A percentile compares a stretch with the other conserved stretches of the same genome.
phyloP scores from a whole-genome alignment of 2,113 vertebrate genomes.

The human region DNA sequence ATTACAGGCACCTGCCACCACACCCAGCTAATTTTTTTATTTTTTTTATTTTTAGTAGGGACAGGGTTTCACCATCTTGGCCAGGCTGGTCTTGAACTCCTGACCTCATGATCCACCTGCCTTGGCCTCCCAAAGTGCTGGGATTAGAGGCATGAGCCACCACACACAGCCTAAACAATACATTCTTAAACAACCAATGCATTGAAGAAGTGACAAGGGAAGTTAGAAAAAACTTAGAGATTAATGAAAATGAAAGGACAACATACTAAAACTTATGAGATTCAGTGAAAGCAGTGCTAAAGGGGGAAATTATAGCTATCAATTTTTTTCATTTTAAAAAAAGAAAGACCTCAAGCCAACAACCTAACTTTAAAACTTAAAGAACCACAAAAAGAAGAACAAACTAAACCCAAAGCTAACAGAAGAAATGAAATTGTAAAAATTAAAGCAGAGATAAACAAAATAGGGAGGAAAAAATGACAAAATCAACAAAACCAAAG shows the following conservation, averaged over 20 bases:
- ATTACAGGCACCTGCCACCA: too few relatives aligned
- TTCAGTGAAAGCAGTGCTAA: background rate
- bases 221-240: background rate
- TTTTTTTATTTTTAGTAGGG: too few relatives aligned
- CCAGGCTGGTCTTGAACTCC: too few relatives aligned
- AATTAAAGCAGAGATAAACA: background rate
- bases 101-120: too few relatives aligned
- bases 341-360: background rate
- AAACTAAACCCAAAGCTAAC: background rate
- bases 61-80: too few relatives aligned
- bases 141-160: too few relatives aligned
- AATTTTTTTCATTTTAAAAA: background rate
- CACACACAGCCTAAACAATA: background rate
- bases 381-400: background rate
- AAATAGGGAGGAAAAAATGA: background rate
- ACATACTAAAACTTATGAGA: background rate
- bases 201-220: background rate
- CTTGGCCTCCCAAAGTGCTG: too few relatives aligned
- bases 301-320: background rate
- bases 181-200: background rate
- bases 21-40: too few relatives aligned
- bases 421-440: background rate
- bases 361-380: background rate
- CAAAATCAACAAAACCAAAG: background rate
- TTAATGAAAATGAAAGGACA: background rate